These are phyloP conservation scores for Leuciscus waleckii DNA, from an alignment of 2,797 vertebrate species.

Conservation along the genomic window DNA sequence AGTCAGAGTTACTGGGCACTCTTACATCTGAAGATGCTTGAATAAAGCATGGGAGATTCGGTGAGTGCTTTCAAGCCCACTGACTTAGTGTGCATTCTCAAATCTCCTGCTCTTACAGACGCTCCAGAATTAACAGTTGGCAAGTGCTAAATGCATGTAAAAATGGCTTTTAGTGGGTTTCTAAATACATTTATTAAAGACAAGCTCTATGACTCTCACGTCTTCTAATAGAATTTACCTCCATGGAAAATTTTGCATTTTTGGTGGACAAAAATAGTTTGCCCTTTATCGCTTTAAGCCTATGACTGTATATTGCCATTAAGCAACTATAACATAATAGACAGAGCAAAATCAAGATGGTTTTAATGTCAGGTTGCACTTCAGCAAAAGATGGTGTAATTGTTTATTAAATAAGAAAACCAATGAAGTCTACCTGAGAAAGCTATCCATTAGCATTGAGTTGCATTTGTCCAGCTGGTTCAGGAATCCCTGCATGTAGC, in stretches of 20 bases:
- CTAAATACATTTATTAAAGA: background rate
- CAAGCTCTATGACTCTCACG: background rate
- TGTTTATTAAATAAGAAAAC: background rate
- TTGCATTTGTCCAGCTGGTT: background rate
- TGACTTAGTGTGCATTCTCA: constrained; percentile 3
- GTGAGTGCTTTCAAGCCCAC: background rate
- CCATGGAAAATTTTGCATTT: background rate
- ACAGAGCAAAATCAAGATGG: background rate
- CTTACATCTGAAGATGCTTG: constrained; percentile 11
- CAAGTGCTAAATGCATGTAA: background rate
- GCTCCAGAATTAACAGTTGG: background rate
- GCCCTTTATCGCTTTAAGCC: background rate
- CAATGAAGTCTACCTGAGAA: background rate
- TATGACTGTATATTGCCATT: background rate
- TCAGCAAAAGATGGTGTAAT: background rate
- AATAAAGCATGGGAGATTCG: constrained; percentile 9
- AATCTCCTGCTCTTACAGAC: background rate
- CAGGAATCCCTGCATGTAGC: background rate
- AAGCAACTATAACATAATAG: background rate
- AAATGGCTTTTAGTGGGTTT: background rate
- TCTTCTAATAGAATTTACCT: background rate
- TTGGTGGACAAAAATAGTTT: background rate
- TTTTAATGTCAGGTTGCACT: background rate
- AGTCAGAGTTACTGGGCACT: constrained; percentile 27
- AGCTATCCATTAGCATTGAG: background rate